Evolutionary conservation across 2,113 vertebrate species (phyloP), one percentile per base, ranked within the genome.

Genomic region (Sardina pilchardus): DNA sequence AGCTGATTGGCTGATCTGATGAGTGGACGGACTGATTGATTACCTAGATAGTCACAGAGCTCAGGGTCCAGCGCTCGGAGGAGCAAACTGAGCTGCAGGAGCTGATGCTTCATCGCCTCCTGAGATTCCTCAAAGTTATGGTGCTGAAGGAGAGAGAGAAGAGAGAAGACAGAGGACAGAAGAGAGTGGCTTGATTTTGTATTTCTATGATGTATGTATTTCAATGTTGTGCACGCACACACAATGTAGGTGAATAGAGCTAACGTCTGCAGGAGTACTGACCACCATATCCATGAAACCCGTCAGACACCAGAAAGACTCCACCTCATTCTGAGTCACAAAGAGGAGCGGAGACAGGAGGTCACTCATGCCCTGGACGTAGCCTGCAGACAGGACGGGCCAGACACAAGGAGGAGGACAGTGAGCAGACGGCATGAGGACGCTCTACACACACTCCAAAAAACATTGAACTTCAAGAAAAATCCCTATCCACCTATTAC

Each of bases 351-450:
- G 97, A 19, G 97, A 93, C 6, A 98, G 96, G 0, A 98, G 96
- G n/a, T 98, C 97, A 6, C 97, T 98, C 97, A 98, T 98, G 24
- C 97, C 97, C 93, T 98, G 97, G 34, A 98, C 97, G 0, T 98
- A 98, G 82, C 97, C 97, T 98, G 90, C 30, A 36, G 34, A 14
- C 67, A 16, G 2, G 12, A 36, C 30, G 10, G 30, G 14, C 30
- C 30, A 75, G 10, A 36, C 8, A 75, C 67, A 36, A 30, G 1
- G 10, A 19, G 0, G 17, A 43, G 30, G 44, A 85, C 7, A 82
- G 24, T 83, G 1, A 71, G 34, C 0, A 30, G 12, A 75, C n/a
- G 59, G 0, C 3, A 16, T 36, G 12, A 36, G 14, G 67, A 36
- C 17, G 26, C 10, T 36, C 67, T 36, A 75, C 67, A 12, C 63